phyloP scores from a whole-genome alignment of 2,888 invertebrate genomes.

The Lottia scabra region DNA sequence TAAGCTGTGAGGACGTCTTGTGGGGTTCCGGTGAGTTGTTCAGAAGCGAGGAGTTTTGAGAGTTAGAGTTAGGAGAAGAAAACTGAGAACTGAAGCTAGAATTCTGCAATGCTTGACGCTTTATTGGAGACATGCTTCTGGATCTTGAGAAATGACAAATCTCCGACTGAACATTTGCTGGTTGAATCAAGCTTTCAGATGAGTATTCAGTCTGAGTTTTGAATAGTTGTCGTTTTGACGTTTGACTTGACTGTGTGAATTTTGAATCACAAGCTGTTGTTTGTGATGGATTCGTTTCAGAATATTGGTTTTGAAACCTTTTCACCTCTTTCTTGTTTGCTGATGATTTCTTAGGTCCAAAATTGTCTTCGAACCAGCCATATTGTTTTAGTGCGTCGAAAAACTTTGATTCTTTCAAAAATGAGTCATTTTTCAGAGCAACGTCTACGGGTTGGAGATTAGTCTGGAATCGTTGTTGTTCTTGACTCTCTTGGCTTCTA shows the following conservation, averaged over 20 bases:
- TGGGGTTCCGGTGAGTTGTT: background rate
- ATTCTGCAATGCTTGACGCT: background rate
- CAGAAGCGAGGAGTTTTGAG: background rate
- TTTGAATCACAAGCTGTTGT: too few species aligned
- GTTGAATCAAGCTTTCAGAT: too few species aligned
- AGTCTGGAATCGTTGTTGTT: too few species aligned
- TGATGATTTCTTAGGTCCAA: background rate
- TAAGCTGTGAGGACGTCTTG: background rate
- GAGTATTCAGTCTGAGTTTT: too few species aligned
- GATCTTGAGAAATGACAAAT: background rate
- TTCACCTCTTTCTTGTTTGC: background rate
- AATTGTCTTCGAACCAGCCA: background rate
- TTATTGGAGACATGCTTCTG: background rate
- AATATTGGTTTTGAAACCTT: background rate
- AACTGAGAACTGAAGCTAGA: background rate
- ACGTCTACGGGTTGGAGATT: too few species aligned
- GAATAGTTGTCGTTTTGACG: too few species aligned
- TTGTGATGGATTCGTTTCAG: too few species aligned
- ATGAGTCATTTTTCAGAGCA: background rate
- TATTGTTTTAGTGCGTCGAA: background rate
- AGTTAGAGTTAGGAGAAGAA: background rate
- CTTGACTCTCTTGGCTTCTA: too few species aligned
- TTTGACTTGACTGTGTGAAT: too few species aligned
- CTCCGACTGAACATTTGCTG: too few species aligned
- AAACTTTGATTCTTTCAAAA: background rate